A percentile compares a stretch with the other conserved stretches of the same genome.
Evolutionary conservation across 2,888 invertebrate genomes (phyloP).

Genomic region (Smittia aterrima): DNA sequence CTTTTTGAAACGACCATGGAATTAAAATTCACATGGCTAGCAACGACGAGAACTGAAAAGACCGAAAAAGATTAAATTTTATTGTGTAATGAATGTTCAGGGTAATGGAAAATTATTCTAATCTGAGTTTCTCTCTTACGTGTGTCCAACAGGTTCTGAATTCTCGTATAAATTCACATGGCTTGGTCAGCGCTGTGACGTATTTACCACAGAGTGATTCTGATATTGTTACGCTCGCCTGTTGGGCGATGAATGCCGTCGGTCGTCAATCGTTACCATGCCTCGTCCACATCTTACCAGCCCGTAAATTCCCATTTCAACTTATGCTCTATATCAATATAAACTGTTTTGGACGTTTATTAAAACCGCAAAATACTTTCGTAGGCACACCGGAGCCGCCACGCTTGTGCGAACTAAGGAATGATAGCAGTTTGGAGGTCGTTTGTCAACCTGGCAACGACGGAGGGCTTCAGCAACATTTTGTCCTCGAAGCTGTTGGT

Average conservation of each 20-base stretch:
- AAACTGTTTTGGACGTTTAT: slow-evolving; percentile 25
- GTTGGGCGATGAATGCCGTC: slow-evolving; percentile 83
- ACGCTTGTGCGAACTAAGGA: slow-evolving; percentile 68
- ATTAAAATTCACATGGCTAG: not conserved
- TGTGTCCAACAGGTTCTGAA: slow-evolving; percentile 53
- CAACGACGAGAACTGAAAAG: not conserved
- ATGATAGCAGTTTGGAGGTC: slow-evolving; percentile 66
- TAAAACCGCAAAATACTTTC: slow-evolving; percentile 7
- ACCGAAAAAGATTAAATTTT: slow-evolving; percentile 28
- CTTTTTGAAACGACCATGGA: not conserved
- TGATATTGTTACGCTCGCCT: slow-evolving; percentile 79
- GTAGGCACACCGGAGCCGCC: slow-evolving; percentile 78
- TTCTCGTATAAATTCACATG: slow-evolving; percentile 56
- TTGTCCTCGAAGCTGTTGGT: slow-evolving; percentile 74
- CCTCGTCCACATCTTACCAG: slow-evolving; percentile 75
- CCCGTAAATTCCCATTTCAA: slow-evolving; percentile 63
- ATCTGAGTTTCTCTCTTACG: slow-evolving; percentile 8
- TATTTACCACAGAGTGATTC: slow-evolving; percentile 59
- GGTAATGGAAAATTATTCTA: slow-evolving; percentile 35
- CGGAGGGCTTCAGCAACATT: slow-evolving; percentile 78
- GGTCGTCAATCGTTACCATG: slow-evolving; percentile 80
- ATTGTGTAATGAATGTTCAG: slow-evolving; percentile 19
- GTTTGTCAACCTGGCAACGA: slow-evolving; percentile 76
- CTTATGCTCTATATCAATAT: not conserved
- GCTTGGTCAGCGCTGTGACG: slow-evolving; percentile 60